Conservation (phyloP, 2,888 invertebrate species). For the Lochmaea capreae region DNA sequence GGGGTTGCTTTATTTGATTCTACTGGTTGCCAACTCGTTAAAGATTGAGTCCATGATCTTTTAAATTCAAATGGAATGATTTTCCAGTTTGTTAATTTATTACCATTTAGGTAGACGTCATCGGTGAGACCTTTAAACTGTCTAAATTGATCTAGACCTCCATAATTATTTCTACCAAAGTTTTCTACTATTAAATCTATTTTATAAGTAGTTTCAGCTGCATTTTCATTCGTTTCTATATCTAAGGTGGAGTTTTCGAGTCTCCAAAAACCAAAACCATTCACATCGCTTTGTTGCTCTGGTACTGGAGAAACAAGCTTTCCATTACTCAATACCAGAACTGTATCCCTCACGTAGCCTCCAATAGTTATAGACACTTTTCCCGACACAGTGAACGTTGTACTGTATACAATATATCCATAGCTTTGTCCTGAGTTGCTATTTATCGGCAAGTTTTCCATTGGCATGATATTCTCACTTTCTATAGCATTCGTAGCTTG, state of each 20-base stretch:
- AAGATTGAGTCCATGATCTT: constrained; percentile 57
- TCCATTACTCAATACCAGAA: constrained; percentile 66
- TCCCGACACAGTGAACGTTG: constrained; percentile 47
- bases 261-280: constrained; percentile 65
- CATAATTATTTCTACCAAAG: constrained; percentile 81
- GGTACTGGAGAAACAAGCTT: constrained; percentile 59
- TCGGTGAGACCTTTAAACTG: constrained; percentile 60
- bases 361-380: constrained; percentile 57
- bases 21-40: constrained; percentile 56
- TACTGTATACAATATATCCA: constrained; percentile 69
- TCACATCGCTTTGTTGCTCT: constrained; percentile 53
- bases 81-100: constrained; percentile 41
- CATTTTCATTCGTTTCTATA: constrained; percentile 46
- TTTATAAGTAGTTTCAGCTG: constrained; percentile 44
- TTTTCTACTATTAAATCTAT: constrained; percentile 74
- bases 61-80: constrained; percentile 46
- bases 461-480: constrained; percentile 48
- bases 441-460: constrained; percentile 62
- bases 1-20: constrained; percentile 40
- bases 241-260: constrained; percentile 52
- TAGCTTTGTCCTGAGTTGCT: constrained; percentile 68
- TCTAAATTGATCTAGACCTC: constrained; percentile 61
- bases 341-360: constrained; percentile 66
- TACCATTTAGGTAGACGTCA: constrained; percentile 57
- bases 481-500: constrained; percentile 31